Evolutionary conservation across 2,113 vertebrate species (phyloP), one percentile per base, ranked within the genome.

Genomic region (Collichthys lucidus): DNA sequence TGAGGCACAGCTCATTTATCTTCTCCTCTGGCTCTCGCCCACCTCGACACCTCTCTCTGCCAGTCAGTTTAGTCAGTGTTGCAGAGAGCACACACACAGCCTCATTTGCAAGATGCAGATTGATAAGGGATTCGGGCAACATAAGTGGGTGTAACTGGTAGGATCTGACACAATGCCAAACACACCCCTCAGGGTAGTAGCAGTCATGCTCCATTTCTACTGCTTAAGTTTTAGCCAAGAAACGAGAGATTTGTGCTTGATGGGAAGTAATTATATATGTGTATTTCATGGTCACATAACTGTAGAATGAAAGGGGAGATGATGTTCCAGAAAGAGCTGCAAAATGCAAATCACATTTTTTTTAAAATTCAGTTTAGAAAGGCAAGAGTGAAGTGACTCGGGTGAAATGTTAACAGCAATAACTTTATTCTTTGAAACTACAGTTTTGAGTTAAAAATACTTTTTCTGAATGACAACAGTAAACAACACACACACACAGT

Each of bases 401-500:
- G 5, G 1, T 35, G 26, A 60, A 0, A 49, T 12, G 0, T 66
- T 40, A 42, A 62, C 9, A 50, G 70, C 5, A 17, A 56, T 62
- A 19, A 69, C 26, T 89, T 91, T 92, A 90, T 89, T 92, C 26
- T 85, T 71, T 75, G 11, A 87, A 87, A 65, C 67, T 66, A 78
- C 40, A 87, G 47, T 52, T 53, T 26, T 68, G 35, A 82, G 72
- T 82, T 83, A 89, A 86, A 87, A 91, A 86, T 78, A 87, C 46
- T 55, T 57, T 4, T 57, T 82, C n/a, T 72, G 22, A 73, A 71
- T 7, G 7, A 63, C 52, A 47, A 47, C 11, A 2, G 24, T 31
- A 63, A 68, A 71, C 52, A 44, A 70, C 20, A 74, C 59, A 67
- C 60, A 74, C 35, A 62, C 47, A 62, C 29, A 8, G 22, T 42